Evolutionary conservation across 2,113 vertebrate species (phyloP), one percentile per base, ranked within the genome.

Genomic region (Phylloscopus trochiloides): DNA sequence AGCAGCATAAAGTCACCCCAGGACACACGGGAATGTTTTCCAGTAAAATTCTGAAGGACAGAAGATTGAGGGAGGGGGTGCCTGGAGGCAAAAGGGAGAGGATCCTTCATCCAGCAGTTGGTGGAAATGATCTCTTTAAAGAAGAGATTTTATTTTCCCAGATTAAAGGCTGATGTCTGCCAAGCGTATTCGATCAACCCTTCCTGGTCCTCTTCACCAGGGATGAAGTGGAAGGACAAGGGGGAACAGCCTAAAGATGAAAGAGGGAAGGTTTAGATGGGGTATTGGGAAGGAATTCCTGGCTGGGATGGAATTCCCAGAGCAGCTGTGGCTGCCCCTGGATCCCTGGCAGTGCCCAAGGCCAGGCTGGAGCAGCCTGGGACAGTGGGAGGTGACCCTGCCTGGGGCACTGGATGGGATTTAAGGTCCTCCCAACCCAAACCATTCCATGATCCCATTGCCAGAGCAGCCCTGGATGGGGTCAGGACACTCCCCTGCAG

Each of bases 331-430:
- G 47, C 47, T 48, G 78, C 52, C 34, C 77, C 65, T 40, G 58
- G 29, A 51, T 52, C 67, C 57, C 57, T 72, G 57, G 38, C 0
- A 52, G 38, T 21, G 67, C 0, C 67, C 66, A 20, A 43, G 79
- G 25, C 20, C 55, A 43, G 55, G 25, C 0, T 72, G 55, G 57
- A 26, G 6, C 5, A 1, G n/a, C 0, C 67, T 45, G 79, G 45
- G 15, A 16, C 8, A 45, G 36, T 10, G 47, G 26, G 6, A 72
- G 26, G 3, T 26, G 57, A 36, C 57, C n/a, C 57, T 58, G 55
- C n/a, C 55, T 22, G n/a, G 25, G 57, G n/a, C n/a, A 1, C 57
- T 36, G 57, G n/a, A 3, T 7, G 57, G n/a, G 22, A 36, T 36
- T 58, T 25, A 4, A 36, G 22, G 6, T 2, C 57, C n/a, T 36